phyloP scores from a whole-genome alignment of 2,888 invertebrate genomes.

The Meiosimyza platycephala region DNA sequence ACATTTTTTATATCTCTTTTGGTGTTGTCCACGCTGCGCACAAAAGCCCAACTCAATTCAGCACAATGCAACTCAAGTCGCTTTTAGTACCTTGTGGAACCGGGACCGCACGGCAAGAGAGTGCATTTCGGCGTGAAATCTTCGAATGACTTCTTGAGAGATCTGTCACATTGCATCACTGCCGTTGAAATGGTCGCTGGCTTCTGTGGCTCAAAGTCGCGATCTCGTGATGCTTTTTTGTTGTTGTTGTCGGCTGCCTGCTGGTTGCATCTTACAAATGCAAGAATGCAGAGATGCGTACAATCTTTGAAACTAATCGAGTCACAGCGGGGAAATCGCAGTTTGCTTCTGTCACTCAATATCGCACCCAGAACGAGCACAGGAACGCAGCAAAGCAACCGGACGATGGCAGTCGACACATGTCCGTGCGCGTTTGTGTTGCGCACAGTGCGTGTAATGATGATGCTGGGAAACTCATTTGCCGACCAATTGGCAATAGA shows the following conservation, averaged over 20 bases:
- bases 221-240: background rate
- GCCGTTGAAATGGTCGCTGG: background rate
- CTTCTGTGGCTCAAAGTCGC: background rate
- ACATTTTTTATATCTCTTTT: background rate
- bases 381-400: slow-evolving; percentile 6
- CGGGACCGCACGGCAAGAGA: slow-evolving; percentile 26
- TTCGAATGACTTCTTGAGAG: slow-evolving; percentile 37
- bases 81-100: background rate
- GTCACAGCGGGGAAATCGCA: slow-evolving; percentile 46
- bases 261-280: background rate
- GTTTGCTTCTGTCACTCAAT: slow-evolving; percentile 46
- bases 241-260: background rate
- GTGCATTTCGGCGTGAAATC: slow-evolving; percentile 25
- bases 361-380: slow-evolving; percentile 37
- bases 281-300: slow-evolving; percentile 36
- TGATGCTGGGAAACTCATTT: background rate
- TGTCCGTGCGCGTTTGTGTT: slow-evolving; percentile 6
- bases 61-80: background rate
- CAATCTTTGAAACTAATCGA: slow-evolving; percentile 43
- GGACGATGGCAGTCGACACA: background rate
- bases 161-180: slow-evolving; percentile 40
- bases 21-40: background rate
- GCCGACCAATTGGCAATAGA: background rate
- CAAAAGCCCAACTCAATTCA: background rate
- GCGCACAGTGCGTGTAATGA: slow-evolving; percentile 7